phyloP scores from a whole-genome alignment of 2,888 invertebrate genomes.

The Lasioglossum zephyrum region DNA sequence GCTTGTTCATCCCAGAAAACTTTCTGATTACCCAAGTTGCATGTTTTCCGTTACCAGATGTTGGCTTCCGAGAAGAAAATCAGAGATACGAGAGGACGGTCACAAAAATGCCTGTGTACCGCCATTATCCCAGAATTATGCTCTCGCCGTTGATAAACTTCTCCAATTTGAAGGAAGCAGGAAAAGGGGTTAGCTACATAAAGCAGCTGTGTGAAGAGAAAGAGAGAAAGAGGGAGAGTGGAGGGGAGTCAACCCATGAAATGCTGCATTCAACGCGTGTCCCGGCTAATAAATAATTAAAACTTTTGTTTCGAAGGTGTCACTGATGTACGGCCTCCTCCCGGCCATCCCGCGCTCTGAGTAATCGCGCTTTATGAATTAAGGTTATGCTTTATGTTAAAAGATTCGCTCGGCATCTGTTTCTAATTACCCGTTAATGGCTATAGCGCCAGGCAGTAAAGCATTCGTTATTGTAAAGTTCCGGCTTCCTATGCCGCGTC shows the following conservation, averaged over 20 bases:
- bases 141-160: constrained; percentile 68
- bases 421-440: constrained; percentile 85
- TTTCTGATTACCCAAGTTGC: not conserved
- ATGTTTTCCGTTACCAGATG: not conserved
- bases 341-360: constrained; percentile 80
- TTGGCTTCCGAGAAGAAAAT: not conserved
- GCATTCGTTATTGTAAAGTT: constrained; percentile 81
- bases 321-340: constrained; percentile 79
- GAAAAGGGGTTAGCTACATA: constrained; percentile 59
- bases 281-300: constrained; percentile 84
- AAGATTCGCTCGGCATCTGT: constrained; percentile 84
- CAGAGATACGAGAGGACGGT: not conserved
- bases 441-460: constrained; percentile 78
- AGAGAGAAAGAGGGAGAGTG: not conserved
- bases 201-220: constrained; percentile 40
- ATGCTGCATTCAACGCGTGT: constrained; percentile 79
- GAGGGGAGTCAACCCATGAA: constrained; percentile 39
- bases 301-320: constrained; percentile 83
- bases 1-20: not conserved
- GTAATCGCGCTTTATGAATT: constrained; percentile 84
- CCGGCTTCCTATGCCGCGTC: constrained; percentile 62
- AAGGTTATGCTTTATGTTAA: constrained; percentile 84
- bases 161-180: constrained; percentile 54
- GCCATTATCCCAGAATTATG: constrained; percentile 80
- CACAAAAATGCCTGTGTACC: constrained; percentile 2